These are phyloP conservation scores for Lasiurus borealis DNA, from an alignment of 2,113 vertebrate genomes.

Conservation along the genomic window DNA sequence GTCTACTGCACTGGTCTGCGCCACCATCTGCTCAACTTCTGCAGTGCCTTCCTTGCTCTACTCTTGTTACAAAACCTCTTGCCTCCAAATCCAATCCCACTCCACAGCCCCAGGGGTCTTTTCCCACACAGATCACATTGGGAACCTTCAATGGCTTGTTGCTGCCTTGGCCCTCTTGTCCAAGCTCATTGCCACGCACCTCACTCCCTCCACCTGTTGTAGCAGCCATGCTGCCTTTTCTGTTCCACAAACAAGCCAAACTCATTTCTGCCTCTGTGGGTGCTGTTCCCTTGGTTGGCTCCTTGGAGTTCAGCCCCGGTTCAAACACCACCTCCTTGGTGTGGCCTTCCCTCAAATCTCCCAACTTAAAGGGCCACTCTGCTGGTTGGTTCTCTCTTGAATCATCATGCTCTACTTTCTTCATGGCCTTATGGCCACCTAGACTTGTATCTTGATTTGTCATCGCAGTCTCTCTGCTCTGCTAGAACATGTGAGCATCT, in stretches of 20 bases:
- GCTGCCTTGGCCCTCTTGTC: background rate
- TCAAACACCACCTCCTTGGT: background rate
- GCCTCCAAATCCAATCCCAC: background rate
- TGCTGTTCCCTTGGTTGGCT: background rate
- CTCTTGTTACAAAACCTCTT: background rate
- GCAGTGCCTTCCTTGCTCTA: background rate
- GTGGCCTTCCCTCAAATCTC: background rate
- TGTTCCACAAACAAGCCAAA: background rate
- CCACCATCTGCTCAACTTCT: background rate
- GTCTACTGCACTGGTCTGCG: background rate
- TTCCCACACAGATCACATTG: background rate
- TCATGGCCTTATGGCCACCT: background rate
- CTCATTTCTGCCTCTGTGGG: background rate
- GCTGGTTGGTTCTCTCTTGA: rapidly evolving
- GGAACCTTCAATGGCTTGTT: background rate
- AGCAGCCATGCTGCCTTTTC: background rate
- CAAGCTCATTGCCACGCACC: background rate
- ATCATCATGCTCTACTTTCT: background rate
- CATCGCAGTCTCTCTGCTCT: background rate
- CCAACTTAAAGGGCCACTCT: background rate
- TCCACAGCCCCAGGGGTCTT: background rate
- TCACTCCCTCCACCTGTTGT: background rate
- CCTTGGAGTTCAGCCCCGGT: background rate
- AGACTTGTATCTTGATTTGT: background rate
- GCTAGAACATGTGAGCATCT: background rate